Base-by-base conservation (phyloP, 2,113 vertebrate species). In the Crypturellus undulatus region DNA sequence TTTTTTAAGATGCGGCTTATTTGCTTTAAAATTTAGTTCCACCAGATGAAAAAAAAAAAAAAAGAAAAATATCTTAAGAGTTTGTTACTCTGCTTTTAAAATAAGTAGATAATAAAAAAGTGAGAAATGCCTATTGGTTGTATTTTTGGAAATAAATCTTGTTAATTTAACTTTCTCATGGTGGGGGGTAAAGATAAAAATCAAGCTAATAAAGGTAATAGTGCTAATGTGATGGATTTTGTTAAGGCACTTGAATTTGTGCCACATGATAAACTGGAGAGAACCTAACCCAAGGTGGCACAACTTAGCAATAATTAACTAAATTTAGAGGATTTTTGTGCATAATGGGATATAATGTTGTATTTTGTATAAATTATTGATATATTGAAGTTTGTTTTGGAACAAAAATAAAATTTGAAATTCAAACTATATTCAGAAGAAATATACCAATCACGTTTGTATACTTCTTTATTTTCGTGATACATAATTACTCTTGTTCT, bases 131-230 rank as follows among this genome's bases (percentile, higher is more conserved):
- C n/a, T 22, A 30, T 22, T 21, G 42, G 28, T 94, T 60, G 20
- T 30, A 38, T 49, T 64, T 72, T 22, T 32, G 18, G 64, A 17
- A 42, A 73, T 21, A 84, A 59, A 22, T 54, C 32, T 38, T 65
- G 6, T 47, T 81, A 65, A 69, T 60, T 32, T 83, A 49, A 64
- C 34, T 71, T 13, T 71, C 49, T 24, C 1, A 7, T 22, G 7
- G 2, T 2, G 9, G 3, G 5, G 6, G 28, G 8, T 7, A 7
- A 34, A 54, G 19, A 22, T 68, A 38, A n/a, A n/a, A 36, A 6
- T 47, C 71, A 62, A 62, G 12, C 59, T 79, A 76, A 12, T 54
- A 26, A 28, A 63, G 72, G 28, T 64, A 70, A 60, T 54, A 40
- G 30, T 12, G 2, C 43, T 84, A 30, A 43, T 84, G 22, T 67